Conservation (phyloP, 2,888 invertebrate species). For the Hypsopygia costalis region DNA sequence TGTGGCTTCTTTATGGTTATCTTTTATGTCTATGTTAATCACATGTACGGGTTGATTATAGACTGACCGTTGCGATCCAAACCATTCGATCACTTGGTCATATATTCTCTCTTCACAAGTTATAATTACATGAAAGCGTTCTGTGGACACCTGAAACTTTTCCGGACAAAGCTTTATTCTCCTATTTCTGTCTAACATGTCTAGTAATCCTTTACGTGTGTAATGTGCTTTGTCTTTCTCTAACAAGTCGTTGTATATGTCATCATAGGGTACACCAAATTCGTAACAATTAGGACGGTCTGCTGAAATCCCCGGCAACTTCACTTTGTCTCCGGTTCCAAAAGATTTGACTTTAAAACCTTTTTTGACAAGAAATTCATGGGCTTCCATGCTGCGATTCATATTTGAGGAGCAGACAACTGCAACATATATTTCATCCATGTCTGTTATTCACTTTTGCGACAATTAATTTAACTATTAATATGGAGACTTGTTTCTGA, state of each 20-base stretch:
- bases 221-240: too few species aligned
- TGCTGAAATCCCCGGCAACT: slow-evolving; percentile 71
- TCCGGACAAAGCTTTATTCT: slow-evolving; percentile 96
- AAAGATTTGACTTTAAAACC: slow-evolving; percentile 96
- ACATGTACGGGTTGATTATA: too few species aligned
- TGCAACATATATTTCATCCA: too few species aligned
- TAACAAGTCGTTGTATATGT: slow-evolving; percentile 33
- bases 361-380: too few species aligned
- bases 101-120: slow-evolving; percentile 98
- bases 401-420: too few species aligned
- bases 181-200: slow-evolving; percentile 43
- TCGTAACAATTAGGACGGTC: slow-evolving; percentile 98
- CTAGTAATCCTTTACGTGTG: too few species aligned
- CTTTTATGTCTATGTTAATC: too few species aligned
- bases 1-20: too few species aligned
- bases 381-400: too few species aligned
- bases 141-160: slow-evolving; percentile 92
- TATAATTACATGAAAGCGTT: slow-evolving; percentile 96
- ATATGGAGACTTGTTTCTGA: too few species aligned
- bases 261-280: slow-evolving; percentile 96
- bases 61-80: slow-evolving; percentile 79
- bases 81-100: slow-evolving; percentile 97
- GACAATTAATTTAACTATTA: too few species aligned
- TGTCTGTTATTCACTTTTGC: too few species aligned
- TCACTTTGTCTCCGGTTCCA: slow-evolving; percentile 93